Conservation (phyloP, 2,797 vertebrate species). For the Fratercula arctica region DNA sequence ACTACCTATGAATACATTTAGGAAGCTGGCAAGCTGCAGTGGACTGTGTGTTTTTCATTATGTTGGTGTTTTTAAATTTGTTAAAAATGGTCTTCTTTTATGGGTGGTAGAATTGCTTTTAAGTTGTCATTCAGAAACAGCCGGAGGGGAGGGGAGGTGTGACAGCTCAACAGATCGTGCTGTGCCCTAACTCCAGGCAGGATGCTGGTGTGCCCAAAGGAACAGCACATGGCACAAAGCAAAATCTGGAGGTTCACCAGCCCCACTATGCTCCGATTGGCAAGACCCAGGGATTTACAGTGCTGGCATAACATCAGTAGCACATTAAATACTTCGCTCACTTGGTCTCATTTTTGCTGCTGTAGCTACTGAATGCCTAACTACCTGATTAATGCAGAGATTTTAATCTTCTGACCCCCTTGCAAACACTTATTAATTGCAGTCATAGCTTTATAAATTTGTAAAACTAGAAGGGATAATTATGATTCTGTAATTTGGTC, state of each 20-base stretch:
- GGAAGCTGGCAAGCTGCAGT: background rate
- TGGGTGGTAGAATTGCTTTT: constrained; percentile 4
- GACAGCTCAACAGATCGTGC: background rate
- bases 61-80: background rate
- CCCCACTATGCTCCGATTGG: accelerated
- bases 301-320: background rate
- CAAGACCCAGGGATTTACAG: background rate
- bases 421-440: constrained; percentile 27
- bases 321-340: background rate
- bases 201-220: background rate
- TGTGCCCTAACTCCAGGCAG: background rate
- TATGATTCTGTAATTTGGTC: background rate
- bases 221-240: background rate
- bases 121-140: background rate
- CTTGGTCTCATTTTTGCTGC: background rate
- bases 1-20: background rate
- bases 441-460: constrained; percentile 6
- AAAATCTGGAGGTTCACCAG: background rate
- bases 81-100: background rate
- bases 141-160: background rate
- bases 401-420: constrained; percentile 8
- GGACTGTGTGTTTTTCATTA: constrained; percentile 30
- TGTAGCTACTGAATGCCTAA: background rate
- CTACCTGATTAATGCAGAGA: constrained; percentile 22
- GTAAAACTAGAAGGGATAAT: constrained; percentile 9